Conservation (phyloP, 2,797 vertebrate species). For the Rhodeus uyekii region DNA sequence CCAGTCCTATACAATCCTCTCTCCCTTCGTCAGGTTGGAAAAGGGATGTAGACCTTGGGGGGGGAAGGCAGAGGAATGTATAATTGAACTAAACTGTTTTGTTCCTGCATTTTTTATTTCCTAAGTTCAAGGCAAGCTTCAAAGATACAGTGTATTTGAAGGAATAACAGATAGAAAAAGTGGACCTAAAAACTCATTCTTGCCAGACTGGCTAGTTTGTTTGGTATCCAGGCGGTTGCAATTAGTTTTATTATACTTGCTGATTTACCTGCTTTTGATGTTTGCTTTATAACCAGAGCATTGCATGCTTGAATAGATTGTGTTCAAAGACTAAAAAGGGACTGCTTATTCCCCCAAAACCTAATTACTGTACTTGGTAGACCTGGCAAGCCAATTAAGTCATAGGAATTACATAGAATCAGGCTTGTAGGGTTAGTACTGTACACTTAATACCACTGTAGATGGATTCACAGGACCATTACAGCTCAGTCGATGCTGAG, state of each 20-base stretch:
- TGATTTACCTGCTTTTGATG: conserved; percentile 49
- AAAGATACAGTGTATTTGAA: not conserved
- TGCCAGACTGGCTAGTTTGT: conserved; percentile 27
- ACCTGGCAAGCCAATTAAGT: conserved; percentile 44
- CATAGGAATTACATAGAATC: conserved; percentile 6
- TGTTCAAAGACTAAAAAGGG: conserved; percentile 30
- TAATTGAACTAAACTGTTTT: conserved; percentile 39
- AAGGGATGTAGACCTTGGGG: conserved; percentile 8
- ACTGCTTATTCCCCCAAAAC: conserved; percentile 36
- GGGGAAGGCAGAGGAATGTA: conserved; percentile 4
- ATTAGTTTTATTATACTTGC: conserved; percentile 51
- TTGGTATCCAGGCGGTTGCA: conserved; percentile 38
- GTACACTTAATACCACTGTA: not conserved
- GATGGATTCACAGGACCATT: conserved; percentile 19
- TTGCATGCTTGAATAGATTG: conserved; percentile 35
- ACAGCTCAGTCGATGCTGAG: conserved; percentile 16
- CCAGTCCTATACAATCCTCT: conserved; percentile 17
- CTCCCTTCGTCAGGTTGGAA: not conserved
- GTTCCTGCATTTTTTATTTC: conserved; percentile 15
- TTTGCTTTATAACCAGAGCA: conserved; percentile 44
- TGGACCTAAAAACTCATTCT: not conserved
- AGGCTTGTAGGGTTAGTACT: not conserved
- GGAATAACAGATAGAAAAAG: not conserved
- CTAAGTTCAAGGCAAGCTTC: conserved; percentile 13
- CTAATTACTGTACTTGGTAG: conserved; percentile 42